A percentile compares a stretch with the other conserved stretches of the same genome.
These are phyloP conservation scores for Pseudomyrmex flavicornis DNA, from an alignment of 1,140 invertebrate species.

Conservation along the genomic window DNA sequence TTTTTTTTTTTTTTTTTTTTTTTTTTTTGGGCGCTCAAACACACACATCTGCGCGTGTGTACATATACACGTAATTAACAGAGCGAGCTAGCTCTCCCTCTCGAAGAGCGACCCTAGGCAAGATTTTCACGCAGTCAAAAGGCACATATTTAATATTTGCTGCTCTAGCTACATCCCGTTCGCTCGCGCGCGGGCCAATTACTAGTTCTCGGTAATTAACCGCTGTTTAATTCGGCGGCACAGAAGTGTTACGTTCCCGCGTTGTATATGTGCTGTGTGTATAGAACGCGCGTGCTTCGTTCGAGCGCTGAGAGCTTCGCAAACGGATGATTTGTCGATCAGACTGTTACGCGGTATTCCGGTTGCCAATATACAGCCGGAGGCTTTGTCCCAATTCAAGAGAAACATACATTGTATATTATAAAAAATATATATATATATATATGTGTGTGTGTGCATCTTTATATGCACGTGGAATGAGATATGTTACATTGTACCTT, in stretches of 20 bases:
- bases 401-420: no score
- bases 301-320: constrained; percentile 21
- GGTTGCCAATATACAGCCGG: neutral
- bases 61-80: constrained; percentile 32
- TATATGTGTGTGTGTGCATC: no score
- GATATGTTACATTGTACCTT: no score
- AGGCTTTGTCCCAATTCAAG: neutral
- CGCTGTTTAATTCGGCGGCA: constrained; percentile 43
- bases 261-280: constrained; percentile 42
- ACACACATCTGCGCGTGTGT: constrained; percentile 24
- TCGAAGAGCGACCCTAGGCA: constrained; percentile 32
- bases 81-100: constrained; percentile 25
- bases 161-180: constrained; percentile 47
- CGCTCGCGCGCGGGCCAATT: constrained; percentile 40
- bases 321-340: constrained; percentile 42
- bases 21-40: constrained; percentile 3
- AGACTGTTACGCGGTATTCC: constrained; percentile 30
- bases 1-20: constrained; percentile 61
- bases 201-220: constrained; percentile 16
- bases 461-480: no score
- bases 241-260: constrained; percentile 44
- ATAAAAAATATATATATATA: no score
- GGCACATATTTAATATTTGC: constrained; percentile 45
- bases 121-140: constrained; percentile 47
- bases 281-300: constrained; percentile 30